Percentiles rank a stretch among this genome's conserved stretches.
phyloP scores from a whole-genome alignment of 1,140 invertebrate genomes.

The Drosophila repleta region DNA sequence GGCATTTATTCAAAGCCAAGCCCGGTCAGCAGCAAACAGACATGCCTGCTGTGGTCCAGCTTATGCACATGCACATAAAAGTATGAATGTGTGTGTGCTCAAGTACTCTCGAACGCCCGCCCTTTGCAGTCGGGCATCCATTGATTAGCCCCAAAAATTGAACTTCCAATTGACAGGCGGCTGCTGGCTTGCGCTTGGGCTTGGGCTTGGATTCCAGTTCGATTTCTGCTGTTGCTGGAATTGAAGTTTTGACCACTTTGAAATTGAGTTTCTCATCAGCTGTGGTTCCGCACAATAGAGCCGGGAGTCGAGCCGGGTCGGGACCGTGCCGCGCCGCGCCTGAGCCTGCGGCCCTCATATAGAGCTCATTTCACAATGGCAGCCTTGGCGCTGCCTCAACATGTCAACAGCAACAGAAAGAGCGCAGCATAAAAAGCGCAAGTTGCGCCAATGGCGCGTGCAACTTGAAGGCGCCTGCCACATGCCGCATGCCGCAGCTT shows the following conservation, averaged over 20 bases:
- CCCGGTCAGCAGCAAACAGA: conserved; percentile 31
- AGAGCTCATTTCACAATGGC: conserved; percentile 68
- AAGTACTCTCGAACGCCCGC: not conserved
- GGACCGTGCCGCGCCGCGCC: too few species aligned
- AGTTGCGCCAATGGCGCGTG: conserved; percentile 76
- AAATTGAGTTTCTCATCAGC: conserved; percentile 62
- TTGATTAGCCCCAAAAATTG: conserved; percentile 56
- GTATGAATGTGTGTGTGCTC: conserved; percentile 4
- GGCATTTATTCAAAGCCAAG: conserved; percentile 81
- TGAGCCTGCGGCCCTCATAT: conserved; percentile 50
- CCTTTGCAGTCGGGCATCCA: conserved; percentile 16
- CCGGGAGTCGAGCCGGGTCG: too few species aligned
- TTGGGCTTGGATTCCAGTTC: not conserved
- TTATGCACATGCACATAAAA: conserved; percentile 8
- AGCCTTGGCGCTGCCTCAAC: conserved; percentile 45
- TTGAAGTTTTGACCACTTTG: conserved; percentile 60
- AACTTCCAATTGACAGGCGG: conserved; percentile 62
- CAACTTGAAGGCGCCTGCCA: conserved; percentile 75
- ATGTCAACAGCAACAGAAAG: conserved; percentile 35
- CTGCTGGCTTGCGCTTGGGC: too few species aligned
- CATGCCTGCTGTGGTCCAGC: conserved; percentile 2
- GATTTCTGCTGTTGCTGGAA: conserved; percentile 5
- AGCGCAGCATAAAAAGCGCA: conserved; percentile 68
- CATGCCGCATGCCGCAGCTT: conserved; percentile 81
- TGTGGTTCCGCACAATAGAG: not conserved